These are phyloP conservation scores for Elgaria multicarinata DNA, from an alignment of 2,113 vertebrate genomes.

Conservation along the genomic window DNA sequence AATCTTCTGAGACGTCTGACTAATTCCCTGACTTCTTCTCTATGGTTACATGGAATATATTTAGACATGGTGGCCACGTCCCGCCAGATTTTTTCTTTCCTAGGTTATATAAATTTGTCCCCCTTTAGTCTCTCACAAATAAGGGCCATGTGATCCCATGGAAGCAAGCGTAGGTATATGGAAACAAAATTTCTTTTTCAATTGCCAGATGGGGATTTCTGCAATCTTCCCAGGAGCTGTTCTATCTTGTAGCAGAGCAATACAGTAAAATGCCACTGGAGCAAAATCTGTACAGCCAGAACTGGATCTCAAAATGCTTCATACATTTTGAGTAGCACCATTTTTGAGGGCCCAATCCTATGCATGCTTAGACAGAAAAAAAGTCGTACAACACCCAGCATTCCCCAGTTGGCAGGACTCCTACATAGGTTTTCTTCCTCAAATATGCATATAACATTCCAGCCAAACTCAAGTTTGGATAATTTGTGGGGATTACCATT, in stretches of 20 bases:
- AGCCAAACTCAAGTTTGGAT: not conserved
- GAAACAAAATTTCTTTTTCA: not conserved
- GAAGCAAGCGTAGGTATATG: not conserved
- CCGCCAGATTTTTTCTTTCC: not conserved
- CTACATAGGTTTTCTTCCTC: not conserved
- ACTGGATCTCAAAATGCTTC: not conserved
- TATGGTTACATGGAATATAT: not conserved
- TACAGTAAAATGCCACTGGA: not conserved
- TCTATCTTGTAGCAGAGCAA: not conserved
- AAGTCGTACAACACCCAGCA: too few relatives aligned
- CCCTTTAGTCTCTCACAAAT: not conserved
- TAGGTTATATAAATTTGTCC: not conserved
- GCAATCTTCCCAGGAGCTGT: not conserved
- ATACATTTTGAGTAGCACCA: not conserved
- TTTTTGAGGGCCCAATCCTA: not conserved
- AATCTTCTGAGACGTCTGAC: not conserved
- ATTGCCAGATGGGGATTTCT: constrained; percentile 24
- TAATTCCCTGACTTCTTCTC: constrained; percentile 42
- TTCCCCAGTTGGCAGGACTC: too few relatives aligned
- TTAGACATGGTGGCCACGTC: constrained; percentile 8
- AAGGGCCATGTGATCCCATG: not conserved
- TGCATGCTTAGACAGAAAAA: too few relatives aligned
- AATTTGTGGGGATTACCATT: not conserved
- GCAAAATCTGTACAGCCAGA: not conserved
- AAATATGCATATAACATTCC: not conserved